A percentile compares a stretch with the other conserved stretches of the same genome.
Evolutionary conservation across 2,888 invertebrate species (phyloP).

Genomic region (Cephus runcator): DNA sequence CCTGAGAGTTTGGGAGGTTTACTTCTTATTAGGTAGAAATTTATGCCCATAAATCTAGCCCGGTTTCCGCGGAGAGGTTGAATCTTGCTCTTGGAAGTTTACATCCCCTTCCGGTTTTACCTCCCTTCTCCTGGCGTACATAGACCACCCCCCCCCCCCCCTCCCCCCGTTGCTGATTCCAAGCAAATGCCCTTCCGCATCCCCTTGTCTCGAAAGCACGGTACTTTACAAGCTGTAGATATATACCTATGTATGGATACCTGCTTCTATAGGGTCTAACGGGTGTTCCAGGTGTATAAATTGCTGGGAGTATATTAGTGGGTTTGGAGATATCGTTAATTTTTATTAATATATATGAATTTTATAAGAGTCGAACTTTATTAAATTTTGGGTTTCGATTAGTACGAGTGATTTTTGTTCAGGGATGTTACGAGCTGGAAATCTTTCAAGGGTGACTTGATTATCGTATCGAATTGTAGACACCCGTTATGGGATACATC

Average conservation of each 20-base stretch:
- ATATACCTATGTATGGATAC: slow-evolving; percentile 34
- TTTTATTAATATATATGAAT: background rate
- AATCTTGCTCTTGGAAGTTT: slow-evolving; percentile 49
- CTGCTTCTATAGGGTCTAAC: slow-evolving; percentile 42
- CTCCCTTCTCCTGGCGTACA: slow-evolving; percentile 19
- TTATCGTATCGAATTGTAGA: slow-evolving; percentile 27
- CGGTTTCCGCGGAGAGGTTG: slow-evolving; percentile 49
- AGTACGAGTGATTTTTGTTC: background rate
- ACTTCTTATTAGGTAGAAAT: slow-evolving; percentile 48
- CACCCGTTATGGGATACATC: slow-evolving; percentile 54
- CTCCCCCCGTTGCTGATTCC: background rate
- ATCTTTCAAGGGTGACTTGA: slow-evolving; percentile 31
- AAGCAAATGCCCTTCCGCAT: background rate
- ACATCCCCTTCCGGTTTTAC: slow-evolving; percentile 27
- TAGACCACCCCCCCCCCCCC: background rate
- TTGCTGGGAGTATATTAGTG: background rate
- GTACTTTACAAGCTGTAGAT: slow-evolving; percentile 38
- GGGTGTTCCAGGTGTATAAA: slow-evolving; percentile 29
- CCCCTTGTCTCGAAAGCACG: slow-evolving; percentile 25
- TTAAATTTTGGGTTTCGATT: background rate
- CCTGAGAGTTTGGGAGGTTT: background rate
- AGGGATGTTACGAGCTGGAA: background rate
- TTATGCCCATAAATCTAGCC: slow-evolving; percentile 53
- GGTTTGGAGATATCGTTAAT: background rate
- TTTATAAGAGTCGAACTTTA: background rate